These are phyloP conservation scores for Helostoma temminkii DNA, from an alignment of 2,797 vertebrate genomes.

Conservation along the genomic window DNA sequence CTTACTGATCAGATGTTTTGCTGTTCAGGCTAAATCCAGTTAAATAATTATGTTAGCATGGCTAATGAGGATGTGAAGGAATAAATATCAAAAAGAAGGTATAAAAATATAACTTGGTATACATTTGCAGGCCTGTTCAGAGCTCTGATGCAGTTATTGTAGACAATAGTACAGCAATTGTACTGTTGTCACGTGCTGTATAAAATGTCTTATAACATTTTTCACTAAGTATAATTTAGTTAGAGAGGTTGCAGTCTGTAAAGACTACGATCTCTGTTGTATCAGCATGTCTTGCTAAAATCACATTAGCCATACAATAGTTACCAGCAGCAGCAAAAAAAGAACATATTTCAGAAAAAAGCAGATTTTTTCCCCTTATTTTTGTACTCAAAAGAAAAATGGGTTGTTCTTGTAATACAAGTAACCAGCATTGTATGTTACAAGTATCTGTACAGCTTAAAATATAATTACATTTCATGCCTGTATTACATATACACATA, in stretches of 20 bases:
- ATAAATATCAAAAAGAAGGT: too few relatives aligned
- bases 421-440: constrained; percentile 46
- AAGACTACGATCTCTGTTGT: not conserved
- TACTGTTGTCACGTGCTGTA: not conserved
- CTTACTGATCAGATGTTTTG: not conserved
- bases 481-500: constrained; percentile 9
- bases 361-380: constrained; percentile 56
- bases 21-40: not conserved
- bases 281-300: constrained; percentile 4
- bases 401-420: constrained; percentile 27
- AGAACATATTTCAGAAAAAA: constrained; percentile 23
- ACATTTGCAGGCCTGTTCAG: constrained; percentile 1
- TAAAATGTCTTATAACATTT: not conserved
- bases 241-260: not conserved
- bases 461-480: constrained; percentile 5
- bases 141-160: not conserved
- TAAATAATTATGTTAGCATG: not conserved
- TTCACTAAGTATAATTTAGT: too few relatives aligned
- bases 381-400: constrained; percentile 64
- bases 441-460: constrained; percentile 24
- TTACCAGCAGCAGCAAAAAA: constrained; percentile 35
- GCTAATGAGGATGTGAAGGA: not conserved
- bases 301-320: constrained; percentile 23
- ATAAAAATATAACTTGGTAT: not conserved
- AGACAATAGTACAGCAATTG: not conserved